phyloP scores from a whole-genome alignment of 30 jellyfish, hydroid and myxozoan genomes.

The Cassiopea andromeda region DNA sequence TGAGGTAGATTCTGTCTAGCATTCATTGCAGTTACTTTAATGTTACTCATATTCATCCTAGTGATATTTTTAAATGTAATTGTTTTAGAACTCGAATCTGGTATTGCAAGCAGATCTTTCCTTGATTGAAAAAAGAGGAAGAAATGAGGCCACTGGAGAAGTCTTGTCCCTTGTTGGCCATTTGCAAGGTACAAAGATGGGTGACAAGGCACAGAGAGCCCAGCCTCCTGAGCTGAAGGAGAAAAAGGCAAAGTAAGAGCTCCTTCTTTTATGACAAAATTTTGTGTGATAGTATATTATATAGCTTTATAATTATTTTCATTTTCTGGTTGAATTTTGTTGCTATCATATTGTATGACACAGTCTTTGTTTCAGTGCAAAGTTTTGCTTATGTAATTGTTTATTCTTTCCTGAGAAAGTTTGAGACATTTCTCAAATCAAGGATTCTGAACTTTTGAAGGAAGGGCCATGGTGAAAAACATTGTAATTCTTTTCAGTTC shows the following conservation, averaged over 20 bases:
- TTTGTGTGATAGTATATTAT: too few relatives aligned
- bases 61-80: background rate
- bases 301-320: too few relatives aligned
- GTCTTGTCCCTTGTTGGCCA: slow-evolving; percentile 96
- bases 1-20: background rate
- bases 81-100: slow-evolving; percentile 92
- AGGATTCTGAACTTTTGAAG: too few relatives aligned
- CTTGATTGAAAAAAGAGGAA: slow-evolving; percentile 92
- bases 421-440: too few relatives aligned
- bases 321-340: too few relatives aligned
- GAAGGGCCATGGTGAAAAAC: too few relatives aligned
- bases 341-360: too few relatives aligned
- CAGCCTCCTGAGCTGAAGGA: slow-evolving; percentile 88
- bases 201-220: slow-evolving; percentile 93
- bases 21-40: background rate
- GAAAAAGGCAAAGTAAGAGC: slow-evolving; percentile 83
- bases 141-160: slow-evolving; percentile 99
- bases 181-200: slow-evolving; percentile 90
- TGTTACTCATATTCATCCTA: background rate
- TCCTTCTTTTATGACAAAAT: too few relatives aligned
- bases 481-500: too few relatives aligned
- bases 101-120: slow-evolving; percentile 99
- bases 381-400: too few relatives aligned
- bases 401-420: too few relatives aligned
- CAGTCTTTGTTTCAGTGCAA: too few relatives aligned